Conservation (phyloP, 2,888 invertebrate species). For the Euplagia quadripunctaria region DNA sequence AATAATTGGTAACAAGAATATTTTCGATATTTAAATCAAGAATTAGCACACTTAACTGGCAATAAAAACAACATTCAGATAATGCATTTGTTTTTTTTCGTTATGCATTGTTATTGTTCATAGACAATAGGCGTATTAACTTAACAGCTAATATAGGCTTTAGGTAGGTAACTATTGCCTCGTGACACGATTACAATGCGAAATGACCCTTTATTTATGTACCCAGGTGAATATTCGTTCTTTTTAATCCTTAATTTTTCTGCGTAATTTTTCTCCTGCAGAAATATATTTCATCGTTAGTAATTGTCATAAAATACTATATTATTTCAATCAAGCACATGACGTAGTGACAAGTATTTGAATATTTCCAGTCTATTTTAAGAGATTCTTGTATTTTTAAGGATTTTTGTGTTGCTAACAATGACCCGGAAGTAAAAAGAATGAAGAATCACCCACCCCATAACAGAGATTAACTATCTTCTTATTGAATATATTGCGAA, state of each 20-base stretch:
- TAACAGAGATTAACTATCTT: neutral
- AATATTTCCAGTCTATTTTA: no score
- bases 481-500: neutral
- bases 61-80: conserved; percentile 24
- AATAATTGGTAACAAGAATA: conserved; percentile 6
- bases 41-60: conserved; percentile 20
- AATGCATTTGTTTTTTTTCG: conserved; percentile 20
- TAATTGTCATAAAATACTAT: no score
- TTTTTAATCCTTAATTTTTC: no score
- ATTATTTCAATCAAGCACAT: no score
- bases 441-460: no score
- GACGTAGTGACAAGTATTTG: no score
- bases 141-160: conserved; percentile 5
- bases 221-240: no score
- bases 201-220: conserved; percentile 4
- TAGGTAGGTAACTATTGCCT: conserved; percentile 2
- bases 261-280: no score
- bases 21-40: conserved; percentile 8
- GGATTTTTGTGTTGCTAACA: no score
- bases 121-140: conserved; percentile 17
- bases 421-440: no score
- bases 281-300: no score
- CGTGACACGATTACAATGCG: conserved; percentile 7
- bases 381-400: no score
- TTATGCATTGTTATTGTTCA: conserved; percentile 15